These are phyloP conservation scores for Vipera latastei DNA, from an alignment of 2,797 vertebrate species.

Conservation along the genomic window DNA sequence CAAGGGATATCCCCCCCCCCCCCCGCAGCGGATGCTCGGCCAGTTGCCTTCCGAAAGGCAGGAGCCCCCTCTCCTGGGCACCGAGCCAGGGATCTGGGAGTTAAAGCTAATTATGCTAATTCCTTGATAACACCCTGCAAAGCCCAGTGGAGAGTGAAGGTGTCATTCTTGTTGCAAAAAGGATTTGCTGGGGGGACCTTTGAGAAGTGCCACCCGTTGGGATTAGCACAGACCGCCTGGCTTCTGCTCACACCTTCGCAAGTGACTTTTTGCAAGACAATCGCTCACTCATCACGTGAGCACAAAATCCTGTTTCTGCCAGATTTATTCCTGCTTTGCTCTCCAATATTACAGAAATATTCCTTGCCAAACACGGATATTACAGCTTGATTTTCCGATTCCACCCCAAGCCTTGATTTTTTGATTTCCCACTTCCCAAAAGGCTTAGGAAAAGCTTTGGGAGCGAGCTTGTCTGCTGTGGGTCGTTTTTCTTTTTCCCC, in stretches of 20 bases:
- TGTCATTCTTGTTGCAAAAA: neutral
- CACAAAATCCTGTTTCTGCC: neutral
- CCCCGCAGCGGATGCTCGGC: neutral
- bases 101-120: constrained; percentile 16
- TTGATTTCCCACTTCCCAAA: neutral
- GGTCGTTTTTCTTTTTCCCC: neutral
- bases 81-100: too few species aligned
- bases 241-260: neutral
- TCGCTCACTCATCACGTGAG: neutral
- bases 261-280: neutral
- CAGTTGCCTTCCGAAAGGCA: neutral
- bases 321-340: neutral
- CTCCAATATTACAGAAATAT: neutral
- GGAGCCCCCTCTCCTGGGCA: neutral
- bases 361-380: neutral
- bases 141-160: neutral
- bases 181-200: neutral
- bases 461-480: neutral
- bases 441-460: neutral
- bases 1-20: too few species aligned
- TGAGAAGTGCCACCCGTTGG: neutral
- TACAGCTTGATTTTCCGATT: too few species aligned
- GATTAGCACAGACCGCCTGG: neutral
- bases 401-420: neutral
- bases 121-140: constrained; percentile 16